Conservation (phyloP, 2,888 invertebrate species). For the Nesidiocoris tenuis region DNA sequence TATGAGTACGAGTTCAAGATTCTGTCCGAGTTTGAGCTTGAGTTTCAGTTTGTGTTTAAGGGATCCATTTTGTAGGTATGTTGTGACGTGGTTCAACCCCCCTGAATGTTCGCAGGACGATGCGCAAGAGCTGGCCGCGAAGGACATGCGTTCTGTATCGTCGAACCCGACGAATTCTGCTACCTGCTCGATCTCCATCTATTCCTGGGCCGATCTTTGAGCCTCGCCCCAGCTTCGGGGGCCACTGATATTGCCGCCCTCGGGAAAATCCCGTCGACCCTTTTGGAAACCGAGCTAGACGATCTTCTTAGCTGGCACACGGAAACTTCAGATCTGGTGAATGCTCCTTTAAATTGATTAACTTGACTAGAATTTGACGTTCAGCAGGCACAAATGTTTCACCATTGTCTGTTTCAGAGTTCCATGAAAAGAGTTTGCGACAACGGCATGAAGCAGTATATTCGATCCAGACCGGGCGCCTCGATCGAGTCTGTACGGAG, state of each 20-base stretch:
- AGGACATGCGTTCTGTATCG: constrained; percentile 88
- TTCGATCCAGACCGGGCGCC: constrained; percentile 82
- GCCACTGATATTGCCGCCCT: constrained; percentile 62
- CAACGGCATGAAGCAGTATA: constrained; percentile 90
- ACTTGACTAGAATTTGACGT: background rate
- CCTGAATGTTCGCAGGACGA: constrained; percentile 66
- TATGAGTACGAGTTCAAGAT: too few relatives aligned
- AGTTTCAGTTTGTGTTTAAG: too few relatives aligned
- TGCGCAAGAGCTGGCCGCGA: constrained; percentile 92
- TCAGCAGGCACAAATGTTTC: too few relatives aligned
- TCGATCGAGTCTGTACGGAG: constrained; percentile 85
- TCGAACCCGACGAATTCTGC: constrained; percentile 86
- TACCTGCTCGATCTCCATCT: constrained; percentile 92
- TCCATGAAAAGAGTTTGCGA: constrained; percentile 71
- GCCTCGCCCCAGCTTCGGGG: constrained; percentile 57
- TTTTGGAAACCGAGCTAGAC: constrained; percentile 76
- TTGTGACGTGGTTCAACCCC: too few relatives aligned
- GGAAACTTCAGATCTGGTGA: constrained; percentile 72
- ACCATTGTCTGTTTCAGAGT: constrained; percentile 55
- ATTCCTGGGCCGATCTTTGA: constrained; percentile 80
- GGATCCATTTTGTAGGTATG: too few relatives aligned
- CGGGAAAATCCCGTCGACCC: constrained; percentile 77
- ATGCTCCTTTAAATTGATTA: constrained; percentile 52
- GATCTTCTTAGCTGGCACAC: constrained; percentile 74
- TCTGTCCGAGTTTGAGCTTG: too few relatives aligned